Conservation (phyloP, 2,113 vertebrate species). For the Erythrocercus mccallii region DNA sequence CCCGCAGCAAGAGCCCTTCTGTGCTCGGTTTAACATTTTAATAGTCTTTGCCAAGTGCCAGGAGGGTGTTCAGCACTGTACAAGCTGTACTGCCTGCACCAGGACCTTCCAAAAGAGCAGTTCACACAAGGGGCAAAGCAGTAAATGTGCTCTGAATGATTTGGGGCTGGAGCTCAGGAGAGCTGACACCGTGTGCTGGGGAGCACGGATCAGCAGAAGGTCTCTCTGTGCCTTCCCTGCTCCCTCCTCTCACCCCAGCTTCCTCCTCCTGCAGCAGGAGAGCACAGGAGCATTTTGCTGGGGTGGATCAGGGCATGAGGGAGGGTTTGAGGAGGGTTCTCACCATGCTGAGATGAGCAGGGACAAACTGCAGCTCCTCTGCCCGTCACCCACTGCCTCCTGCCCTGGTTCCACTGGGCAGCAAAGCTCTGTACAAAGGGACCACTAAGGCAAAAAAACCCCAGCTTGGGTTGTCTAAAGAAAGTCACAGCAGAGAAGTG, state of each 20-base stretch:
- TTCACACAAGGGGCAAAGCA: slow-evolving; percentile 8
- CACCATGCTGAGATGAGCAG: neutral
- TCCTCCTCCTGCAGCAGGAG: neutral
- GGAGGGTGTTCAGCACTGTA: neutral
- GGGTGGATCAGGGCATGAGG: rapidly evolving
- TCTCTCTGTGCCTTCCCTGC: neutral
- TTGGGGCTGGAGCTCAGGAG: neutral
- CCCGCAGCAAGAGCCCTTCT: neutral
- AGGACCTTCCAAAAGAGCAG: neutral
- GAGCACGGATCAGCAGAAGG: neutral
- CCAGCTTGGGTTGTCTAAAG: neutral
- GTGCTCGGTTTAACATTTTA: neutral
- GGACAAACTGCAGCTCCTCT: neutral
- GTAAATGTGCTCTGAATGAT: neutral
- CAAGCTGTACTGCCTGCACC: neutral
- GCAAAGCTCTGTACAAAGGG: neutral
- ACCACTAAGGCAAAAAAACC: neutral
- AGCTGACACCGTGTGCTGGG: neutral
- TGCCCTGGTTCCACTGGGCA: neutral
- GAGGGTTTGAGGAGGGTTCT: neutral
- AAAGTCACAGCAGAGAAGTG: rapidly evolving
- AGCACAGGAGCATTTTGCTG: neutral
- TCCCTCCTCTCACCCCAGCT: neutral
- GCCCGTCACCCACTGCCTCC: neutral
- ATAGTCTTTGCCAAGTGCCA: neutral